Percentiles rank a stretch among this genome's conserved stretches.
Conservation (phyloP, 2,888 invertebrate genomes). For the Scelioninae gen. 2 region DNA sequence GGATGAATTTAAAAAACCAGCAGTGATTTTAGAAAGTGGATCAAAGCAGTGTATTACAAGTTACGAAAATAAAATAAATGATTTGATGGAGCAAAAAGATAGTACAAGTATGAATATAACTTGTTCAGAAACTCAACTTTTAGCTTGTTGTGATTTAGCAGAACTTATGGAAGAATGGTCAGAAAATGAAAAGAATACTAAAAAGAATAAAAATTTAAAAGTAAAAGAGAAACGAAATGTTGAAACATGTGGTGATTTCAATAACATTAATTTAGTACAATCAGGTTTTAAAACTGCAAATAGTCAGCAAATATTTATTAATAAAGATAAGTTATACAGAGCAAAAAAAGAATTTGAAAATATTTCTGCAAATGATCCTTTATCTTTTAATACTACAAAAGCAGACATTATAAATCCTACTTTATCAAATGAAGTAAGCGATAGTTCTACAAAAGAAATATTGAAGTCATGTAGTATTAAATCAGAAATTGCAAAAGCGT, state of each 20-base stretch:
- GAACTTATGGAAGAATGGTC: slow-evolving; percentile 47
- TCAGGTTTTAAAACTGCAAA: slow-evolving; percentile 48
- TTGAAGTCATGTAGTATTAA: too few species aligned
- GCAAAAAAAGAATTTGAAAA: slow-evolving; percentile 21
- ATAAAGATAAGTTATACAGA: slow-evolving; percentile 53
- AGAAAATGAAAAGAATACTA: neutral
- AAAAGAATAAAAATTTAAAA: neutral
- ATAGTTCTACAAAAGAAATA: too few species aligned
- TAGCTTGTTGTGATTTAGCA: slow-evolving; percentile 41
- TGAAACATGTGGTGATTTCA: neutral
- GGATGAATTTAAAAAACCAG: slow-evolving; percentile 25
- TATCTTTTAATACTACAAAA: too few species aligned
- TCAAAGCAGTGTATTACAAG: too few species aligned
- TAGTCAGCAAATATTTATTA: slow-evolving; percentile 65
- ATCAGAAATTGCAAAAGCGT: too few species aligned
- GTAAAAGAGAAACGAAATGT: slow-evolving; percentile 2
- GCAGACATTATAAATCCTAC: too few species aligned
- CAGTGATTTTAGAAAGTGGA: neutral
- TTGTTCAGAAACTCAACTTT: slow-evolving; percentile 40
- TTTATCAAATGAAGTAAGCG: too few species aligned
- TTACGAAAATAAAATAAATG: too few species aligned
- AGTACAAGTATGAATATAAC: slow-evolving; percentile 10
- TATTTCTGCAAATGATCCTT: neutral
- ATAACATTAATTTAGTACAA: neutral
- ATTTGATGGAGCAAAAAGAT: neutral